These are phyloP conservation scores for Crotalus helleri DNA, from an alignment of 2,113 vertebrate species.

Conservation along the genomic window DNA sequence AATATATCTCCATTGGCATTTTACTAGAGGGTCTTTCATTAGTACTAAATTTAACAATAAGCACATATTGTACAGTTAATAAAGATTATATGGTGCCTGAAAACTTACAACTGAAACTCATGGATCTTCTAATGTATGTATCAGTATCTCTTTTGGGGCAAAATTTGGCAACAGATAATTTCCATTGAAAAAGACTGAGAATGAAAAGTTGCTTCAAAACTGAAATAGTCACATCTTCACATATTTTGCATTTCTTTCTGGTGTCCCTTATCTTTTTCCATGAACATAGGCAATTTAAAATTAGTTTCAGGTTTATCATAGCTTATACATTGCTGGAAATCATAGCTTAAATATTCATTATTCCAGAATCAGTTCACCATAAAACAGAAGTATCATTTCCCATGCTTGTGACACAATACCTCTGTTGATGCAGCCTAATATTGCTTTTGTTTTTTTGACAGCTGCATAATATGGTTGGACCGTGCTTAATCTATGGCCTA, in stretches of 20 bases:
- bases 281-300: background rate
- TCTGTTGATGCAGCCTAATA: background rate
- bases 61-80: background rate
- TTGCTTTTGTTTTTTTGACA: background rate
- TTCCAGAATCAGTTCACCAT: background rate
- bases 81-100: fast-evolving
- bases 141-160: background rate
- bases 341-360: background rate
- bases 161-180: background rate
- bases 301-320: background rate
- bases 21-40: background rate
- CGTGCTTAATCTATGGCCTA: background rate
- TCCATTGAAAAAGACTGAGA: constrained; percentile 15
- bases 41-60: background rate
- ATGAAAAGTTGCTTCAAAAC: background rate
- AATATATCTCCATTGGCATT: background rate
- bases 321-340: background rate
- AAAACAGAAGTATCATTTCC: background rate
- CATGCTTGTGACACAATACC: background rate
- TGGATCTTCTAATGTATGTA: background rate
- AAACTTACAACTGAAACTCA: background rate
- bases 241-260: background rate
- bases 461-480: background rate
- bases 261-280: background rate
- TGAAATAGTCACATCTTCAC: background rate